These are phyloP conservation scores for Ficedula albicollis DNA, from an alignment of 2,797 vertebrate species.

Conservation along the genomic window DNA sequence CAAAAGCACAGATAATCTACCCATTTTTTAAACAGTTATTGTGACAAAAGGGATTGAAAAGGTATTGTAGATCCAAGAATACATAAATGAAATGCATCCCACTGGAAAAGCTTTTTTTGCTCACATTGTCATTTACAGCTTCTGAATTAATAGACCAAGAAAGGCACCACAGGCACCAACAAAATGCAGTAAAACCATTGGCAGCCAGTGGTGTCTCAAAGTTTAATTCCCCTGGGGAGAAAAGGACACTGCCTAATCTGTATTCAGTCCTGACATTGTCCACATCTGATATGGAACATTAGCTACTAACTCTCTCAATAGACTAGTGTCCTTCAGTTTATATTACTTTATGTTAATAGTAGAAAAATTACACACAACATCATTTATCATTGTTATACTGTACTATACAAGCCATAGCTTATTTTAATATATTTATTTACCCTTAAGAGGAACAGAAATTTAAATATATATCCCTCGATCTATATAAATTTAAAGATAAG, in stretches of 20 bases:
- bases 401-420: slow-evolving; percentile 87
- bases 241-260: slow-evolving; percentile 99
- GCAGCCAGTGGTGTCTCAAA: slow-evolving; percentile 92
- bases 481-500: slow-evolving; percentile 65
- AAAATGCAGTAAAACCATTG: slow-evolving; percentile 90
- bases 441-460: slow-evolving; percentile 85
- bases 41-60: slow-evolving; percentile 72
- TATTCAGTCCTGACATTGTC: slow-evolving; percentile 99
- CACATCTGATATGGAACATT: slow-evolving; percentile 99
- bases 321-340: slow-evolving; percentile 99
- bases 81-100: slow-evolving; percentile 79
- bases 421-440: slow-evolving; percentile 99
- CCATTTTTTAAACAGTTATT: slow-evolving; percentile 70
- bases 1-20: slow-evolving; percentile 66
- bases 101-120: slow-evolving; percentile 79
- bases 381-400: slow-evolving; percentile 99
- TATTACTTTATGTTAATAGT: slow-evolving; percentile 99
- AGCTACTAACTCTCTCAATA: slow-evolving; percentile 99
- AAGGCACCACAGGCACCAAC: slow-evolving; percentile 89
- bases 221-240: slow-evolving; percentile 91
- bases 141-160: slow-evolving; percentile 95
- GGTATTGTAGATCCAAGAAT: slow-evolving; percentile 57
- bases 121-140: slow-evolving; percentile 82
- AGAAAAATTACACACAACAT: slow-evolving; percentile 99
- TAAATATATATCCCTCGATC: slow-evolving; percentile 62